Evolutionary conservation across 1,140 invertebrate genomes (phyloP), one percentile per base, ranked within the genome.

Genomic region (Steinernema khuongi): DNA sequence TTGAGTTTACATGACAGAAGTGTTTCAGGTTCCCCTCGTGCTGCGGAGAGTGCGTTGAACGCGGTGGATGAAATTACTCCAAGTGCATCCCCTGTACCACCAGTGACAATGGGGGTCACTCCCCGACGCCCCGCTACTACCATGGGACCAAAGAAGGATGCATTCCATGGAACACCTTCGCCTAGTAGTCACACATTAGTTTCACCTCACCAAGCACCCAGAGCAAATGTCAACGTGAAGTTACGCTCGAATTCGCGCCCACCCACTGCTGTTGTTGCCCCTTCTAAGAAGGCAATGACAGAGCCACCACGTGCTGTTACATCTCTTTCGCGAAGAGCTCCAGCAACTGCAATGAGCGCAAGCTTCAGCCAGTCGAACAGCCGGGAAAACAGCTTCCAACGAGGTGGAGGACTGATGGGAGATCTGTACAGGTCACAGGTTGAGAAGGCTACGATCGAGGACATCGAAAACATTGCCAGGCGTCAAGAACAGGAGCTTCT

Each of bases 341-440:
- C 50, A 2, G 7, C 50, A 7, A 22, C 50, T 14, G 22, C 50
- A 22, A 60, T 60, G 50, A 60, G 50, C 50, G 26, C 50, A 11
- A 60, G 50, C 50, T 60, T 60, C 50, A 60, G 50, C 19, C 50
- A 60, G 50, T 60, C 50, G 4, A 60, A 60, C 50, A 60, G 50
- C 19, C 50, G 50, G 4, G 50, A 60, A 26, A 60, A 60, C 22
- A 60, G 50, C 26, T 60, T 60, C 19, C 50, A 60, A 26, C 11
- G 4, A 26, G 4, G 14, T n/a, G 22, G 7, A 7, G 50, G 50
- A 11, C 22, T 60, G 14, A 60, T 60, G 11, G 50, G 50, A 60
- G 50, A 60, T 22, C 19, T 60, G 11, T 60, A 60, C 50, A 60
- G 50, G 50, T 60, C 50, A 60, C 50, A 60, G 50, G 4, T 60